A percentile compares a stretch with the other conserved stretches of the same genome.
phyloP scores from a whole-genome alignment of 2,113 vertebrate species.

The Coptodon rendalli region DNA sequence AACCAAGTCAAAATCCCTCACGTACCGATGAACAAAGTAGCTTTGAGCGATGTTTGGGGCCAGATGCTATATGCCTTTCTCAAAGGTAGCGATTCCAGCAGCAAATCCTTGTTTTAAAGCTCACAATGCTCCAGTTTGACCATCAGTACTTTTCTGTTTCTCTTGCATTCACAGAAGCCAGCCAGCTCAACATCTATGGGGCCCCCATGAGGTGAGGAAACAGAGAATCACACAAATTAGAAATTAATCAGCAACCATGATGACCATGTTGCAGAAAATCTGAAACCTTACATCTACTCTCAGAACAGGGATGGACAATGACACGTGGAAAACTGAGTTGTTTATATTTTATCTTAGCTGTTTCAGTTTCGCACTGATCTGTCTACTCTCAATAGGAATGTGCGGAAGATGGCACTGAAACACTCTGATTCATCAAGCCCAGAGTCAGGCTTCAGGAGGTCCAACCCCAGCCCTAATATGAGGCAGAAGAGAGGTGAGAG shows the following conservation, averaged over 20 bases:
- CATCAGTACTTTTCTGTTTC: neutral
- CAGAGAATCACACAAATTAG: neutral
- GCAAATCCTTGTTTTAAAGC: neutral
- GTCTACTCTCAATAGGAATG: slow-evolving; percentile 59
- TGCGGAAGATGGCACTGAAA: slow-evolving; percentile 73
- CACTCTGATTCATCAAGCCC: slow-evolving; percentile 81
- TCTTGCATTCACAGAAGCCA: slow-evolving; percentile 77
- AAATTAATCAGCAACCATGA: neutral
- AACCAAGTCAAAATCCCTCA: neutral
- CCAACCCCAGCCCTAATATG: slow-evolving; percentile 76
- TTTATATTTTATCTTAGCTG: neutral
- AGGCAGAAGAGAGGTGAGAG: slow-evolving; percentile 83
- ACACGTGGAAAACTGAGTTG: neutral
- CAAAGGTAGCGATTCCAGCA: neutral
- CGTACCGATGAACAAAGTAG: neutral
- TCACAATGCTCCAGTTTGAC: neutral
- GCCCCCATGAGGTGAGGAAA: slow-evolving; percentile 79
- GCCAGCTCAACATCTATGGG: slow-evolving; percentile 81
- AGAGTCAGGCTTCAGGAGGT: slow-evolving; percentile 76
- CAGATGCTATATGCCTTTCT: neutral
- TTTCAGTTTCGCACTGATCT: neutral
- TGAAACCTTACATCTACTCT: neutral
- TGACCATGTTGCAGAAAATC: neutral
- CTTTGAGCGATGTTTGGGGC: neutral
- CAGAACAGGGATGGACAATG: neutral